Percentiles rank a stretch among this genome's conserved stretches.
Conservation (phyloP, 2,888 invertebrate genomes). For the Gastrophysa polygoni region DNA sequence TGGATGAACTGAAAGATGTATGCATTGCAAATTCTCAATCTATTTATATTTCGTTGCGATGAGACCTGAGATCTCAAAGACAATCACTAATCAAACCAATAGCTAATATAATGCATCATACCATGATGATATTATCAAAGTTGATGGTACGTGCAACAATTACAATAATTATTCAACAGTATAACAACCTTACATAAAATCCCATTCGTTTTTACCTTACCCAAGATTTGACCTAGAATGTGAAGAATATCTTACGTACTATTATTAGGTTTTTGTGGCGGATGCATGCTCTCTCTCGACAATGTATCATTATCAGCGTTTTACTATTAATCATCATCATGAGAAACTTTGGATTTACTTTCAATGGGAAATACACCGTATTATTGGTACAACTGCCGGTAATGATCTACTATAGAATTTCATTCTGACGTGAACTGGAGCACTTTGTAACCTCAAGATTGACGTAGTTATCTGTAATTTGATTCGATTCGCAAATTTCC, state of each 20-base stretch:
- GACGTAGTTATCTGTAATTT: not conserved
- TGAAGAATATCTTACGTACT: not conserved
- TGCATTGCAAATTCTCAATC: too few relatives aligned
- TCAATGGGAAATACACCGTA: slow-evolving; percentile 4
- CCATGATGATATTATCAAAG: too few relatives aligned
- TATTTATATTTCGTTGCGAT: too few relatives aligned
- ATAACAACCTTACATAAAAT: too few relatives aligned
- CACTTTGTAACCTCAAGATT: not conserved
- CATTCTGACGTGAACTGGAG: not conserved
- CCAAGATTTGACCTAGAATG: not conserved
- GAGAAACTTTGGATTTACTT: slow-evolving; percentile 13
- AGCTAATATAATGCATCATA: too few relatives aligned
- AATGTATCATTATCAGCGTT: slow-evolving; percentile 9
- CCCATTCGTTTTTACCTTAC: not conserved
- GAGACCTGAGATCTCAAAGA: too few relatives aligned
- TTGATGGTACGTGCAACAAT: too few relatives aligned
- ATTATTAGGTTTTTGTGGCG: not conserved
- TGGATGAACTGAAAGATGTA: too few relatives aligned
- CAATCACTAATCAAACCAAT: too few relatives aligned
- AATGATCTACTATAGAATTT: not conserved
- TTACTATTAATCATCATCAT: slow-evolving; percentile 16
- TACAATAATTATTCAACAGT: too few relatives aligned
- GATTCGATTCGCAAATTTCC: not conserved
- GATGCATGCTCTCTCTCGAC: not conserved
- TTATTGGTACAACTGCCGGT: not conserved